Evolutionary conservation across 2,888 invertebrate genomes (phyloP).

Genomic region (Furcula furcula): DNA sequence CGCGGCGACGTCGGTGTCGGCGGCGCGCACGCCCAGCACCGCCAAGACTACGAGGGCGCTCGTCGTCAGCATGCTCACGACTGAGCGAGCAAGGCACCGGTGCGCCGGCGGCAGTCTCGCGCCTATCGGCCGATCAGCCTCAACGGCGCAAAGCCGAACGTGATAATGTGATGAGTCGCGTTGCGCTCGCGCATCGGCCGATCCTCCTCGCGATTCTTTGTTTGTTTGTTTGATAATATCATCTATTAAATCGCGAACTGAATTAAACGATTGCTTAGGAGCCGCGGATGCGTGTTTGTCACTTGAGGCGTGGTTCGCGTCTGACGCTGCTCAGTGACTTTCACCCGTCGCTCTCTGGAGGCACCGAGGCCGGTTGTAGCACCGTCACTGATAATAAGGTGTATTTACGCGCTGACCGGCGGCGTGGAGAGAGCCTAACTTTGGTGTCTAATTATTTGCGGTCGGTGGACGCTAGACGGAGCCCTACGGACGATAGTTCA

Average conservation of each 20-base stretch:
- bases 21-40: conserved; percentile 39
- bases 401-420: conserved; percentile 50
- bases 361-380: conserved; percentile 63
- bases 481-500: conserved; percentile 11
- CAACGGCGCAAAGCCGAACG: conserved; percentile 44
- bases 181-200: conserved; percentile 45
- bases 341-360: conserved; percentile 64
- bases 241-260: conserved; percentile 45
- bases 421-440: conserved; percentile 33
- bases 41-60: conserved; percentile 56
- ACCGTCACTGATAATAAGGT: conserved; percentile 70
- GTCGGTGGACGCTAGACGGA: conserved; percentile 5
- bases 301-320: conserved; percentile 60
- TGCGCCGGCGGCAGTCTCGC: conserved; percentile 38
- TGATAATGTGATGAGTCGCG: conserved; percentile 49
- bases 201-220: conserved; percentile 40
- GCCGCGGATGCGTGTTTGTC: conserved; percentile 50
- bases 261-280: conserved; percentile 28
- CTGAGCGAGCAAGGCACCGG: conserved; percentile 42
- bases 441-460: conserved; percentile 18
- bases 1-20: conserved; percentile 29
- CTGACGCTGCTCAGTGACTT: conserved; percentile 65
- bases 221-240: conserved; percentile 66
- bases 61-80: conserved; percentile 63
- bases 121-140: conserved; percentile 56